Conservation (phyloP, 2,888 invertebrate species). For the Neoscelio sp. region DNA sequence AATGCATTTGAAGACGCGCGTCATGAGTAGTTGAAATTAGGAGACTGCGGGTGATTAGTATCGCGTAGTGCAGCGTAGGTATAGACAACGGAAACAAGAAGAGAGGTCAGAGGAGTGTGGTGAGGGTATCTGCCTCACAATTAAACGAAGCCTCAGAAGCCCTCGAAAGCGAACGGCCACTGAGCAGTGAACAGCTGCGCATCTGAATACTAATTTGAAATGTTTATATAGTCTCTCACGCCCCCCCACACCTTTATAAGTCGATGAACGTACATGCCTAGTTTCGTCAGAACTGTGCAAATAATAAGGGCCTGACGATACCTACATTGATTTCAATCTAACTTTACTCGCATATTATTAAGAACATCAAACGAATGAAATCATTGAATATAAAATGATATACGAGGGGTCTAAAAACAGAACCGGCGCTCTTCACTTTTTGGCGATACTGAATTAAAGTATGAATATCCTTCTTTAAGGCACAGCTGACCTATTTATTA, state of each 20-base stretch:
- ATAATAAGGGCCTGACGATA: no score
- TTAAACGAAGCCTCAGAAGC: conserved; percentile 82
- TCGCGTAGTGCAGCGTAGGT: no score
- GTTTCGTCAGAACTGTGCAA: conserved; percentile 12
- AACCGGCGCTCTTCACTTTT: no score
- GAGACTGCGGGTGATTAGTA: not conserved
- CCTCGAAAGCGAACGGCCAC: conserved; percentile 78
- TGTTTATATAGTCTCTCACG: conserved; percentile 81
- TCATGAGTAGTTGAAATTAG: not conserved
- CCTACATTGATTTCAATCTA: no score
- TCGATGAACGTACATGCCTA: conserved; percentile 10
- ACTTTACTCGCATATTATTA: no score
- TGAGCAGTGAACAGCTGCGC: conserved; percentile 82
- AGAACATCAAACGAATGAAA: no score
- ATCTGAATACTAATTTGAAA: conserved; percentile 82
- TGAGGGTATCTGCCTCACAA: conserved; percentile 82
- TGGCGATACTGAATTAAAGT: not conserved
- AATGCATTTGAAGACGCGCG: no score
- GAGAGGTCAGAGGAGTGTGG: conserved; percentile 53
- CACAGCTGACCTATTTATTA: no score
- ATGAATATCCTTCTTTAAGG: no score
- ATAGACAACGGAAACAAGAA: conserved; percentile 36
- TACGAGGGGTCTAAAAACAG: no score
- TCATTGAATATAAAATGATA: no score
- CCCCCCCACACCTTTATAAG: conserved; percentile 69